phyloP scores from a whole-genome alignment of 2,113 vertebrate species.

The Zeus faber region DNA sequence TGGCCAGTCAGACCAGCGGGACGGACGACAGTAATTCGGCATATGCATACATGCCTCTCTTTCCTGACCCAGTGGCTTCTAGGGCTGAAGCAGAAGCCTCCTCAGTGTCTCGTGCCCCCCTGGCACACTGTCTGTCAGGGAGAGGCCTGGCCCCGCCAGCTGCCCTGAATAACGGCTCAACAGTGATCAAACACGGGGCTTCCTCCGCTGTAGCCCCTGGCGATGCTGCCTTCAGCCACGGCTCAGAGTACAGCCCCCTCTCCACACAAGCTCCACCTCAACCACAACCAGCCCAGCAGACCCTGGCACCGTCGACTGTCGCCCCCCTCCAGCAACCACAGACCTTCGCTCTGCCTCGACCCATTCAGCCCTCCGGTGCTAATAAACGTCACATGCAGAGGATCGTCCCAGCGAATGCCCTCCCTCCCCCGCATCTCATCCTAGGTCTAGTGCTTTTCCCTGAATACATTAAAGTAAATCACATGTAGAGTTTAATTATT shows the following conservation, averaged over 20 bases:
- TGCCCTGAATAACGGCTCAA: no score
- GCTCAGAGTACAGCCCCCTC: slow-evolving; percentile 67
- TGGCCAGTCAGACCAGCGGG: slow-evolving; percentile 39
- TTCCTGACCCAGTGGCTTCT: slow-evolving; percentile 39
- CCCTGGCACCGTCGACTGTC: slow-evolving; percentile 50
- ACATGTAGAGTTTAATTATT: no score
- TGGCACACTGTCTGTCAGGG: slow-evolving; percentile 48
- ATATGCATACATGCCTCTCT: slow-evolving; percentile 65
- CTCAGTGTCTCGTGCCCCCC: slow-evolving; percentile 27
- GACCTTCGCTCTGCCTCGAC: slow-evolving; percentile 81
- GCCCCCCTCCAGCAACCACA: slow-evolving; percentile 62
- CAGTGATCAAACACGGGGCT: no score
- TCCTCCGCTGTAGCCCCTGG: slow-evolving; percentile 76
- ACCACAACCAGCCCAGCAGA: slow-evolving; percentile 58
- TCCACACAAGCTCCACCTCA: slow-evolving; percentile 56
- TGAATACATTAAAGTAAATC: no score
- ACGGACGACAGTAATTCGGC: slow-evolving; percentile 9
- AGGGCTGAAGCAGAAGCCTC: slow-evolving; percentile 24
- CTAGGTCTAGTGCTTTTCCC: slow-evolving; percentile 59
- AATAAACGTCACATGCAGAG: slow-evolving; percentile 82
- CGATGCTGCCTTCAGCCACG: slow-evolving; percentile 79
- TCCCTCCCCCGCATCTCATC: slow-evolving; percentile 71
- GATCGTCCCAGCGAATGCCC: slow-evolving; percentile 78
- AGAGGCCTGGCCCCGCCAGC: no score
- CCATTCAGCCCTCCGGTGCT: slow-evolving; percentile 66